Evolutionary conservation across 1,140 invertebrate species (phyloP), one percentile per base, ranked within the genome.

Genomic region (Drosophila oshimai): DNA sequence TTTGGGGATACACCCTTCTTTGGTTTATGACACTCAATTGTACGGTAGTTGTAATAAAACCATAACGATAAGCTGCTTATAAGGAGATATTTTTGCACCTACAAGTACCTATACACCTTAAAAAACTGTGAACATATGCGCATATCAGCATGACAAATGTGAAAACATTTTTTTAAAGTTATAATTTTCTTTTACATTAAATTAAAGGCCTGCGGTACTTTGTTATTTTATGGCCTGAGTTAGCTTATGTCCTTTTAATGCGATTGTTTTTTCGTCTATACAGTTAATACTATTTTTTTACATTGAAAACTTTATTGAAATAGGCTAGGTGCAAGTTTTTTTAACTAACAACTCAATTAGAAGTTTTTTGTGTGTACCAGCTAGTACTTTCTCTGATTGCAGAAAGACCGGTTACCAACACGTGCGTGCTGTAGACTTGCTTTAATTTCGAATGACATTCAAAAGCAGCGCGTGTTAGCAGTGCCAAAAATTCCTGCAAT

Each of bases 401-500:
- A 22, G 28, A 31, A 6, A 18, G n/a, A 33, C 24, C 18, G 6
- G 17, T 41, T 29, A 41, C 18, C 15, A 51, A 73, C 70, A 73
- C 69, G 69, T 73, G 70, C 42, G 51, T 71, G 60, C 29, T 22
- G 67, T 36, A 65, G 37, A 50, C 70, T 39, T 60, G 65, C 34
- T 58, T 60, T 26, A 51, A 71, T 71, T 71, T 34, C 6, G 13
- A 36, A 41, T 61, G 57, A 24, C 47, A 55, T 18, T 29, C 62
- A 41, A 41, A 65, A 29, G 53, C 53, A 62, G 31, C 46, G 54
- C 26, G 47, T 53, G 33, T 58, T 37, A 33, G n/a, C 31, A 47
- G 13, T 53, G 67, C 41, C 50, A 46, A 81, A 60, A 69, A 70
- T 62, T 69, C 57, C 17, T 64, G 62, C 69, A 54, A 79, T 74